phyloP scores from a whole-genome alignment of 1,140 invertebrate species.

The Coenobita brevimanus region DNA sequence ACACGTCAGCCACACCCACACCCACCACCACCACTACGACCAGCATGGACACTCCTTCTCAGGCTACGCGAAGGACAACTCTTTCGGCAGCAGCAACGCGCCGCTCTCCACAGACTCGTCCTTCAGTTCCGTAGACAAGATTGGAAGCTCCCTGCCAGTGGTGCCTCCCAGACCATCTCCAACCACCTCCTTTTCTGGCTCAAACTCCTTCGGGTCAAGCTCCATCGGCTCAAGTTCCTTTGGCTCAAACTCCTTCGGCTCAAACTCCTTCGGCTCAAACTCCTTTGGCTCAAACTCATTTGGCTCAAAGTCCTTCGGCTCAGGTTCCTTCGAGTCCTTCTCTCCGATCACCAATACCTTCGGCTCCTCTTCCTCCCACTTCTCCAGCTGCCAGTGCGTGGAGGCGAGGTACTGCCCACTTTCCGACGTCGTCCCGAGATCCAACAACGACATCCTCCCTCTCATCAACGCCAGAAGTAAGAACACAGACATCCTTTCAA shows the following conservation, averaged over 20 bases:
- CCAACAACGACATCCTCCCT: not conserved
- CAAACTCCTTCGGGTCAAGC: too few relatives aligned
- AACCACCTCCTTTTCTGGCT: not conserved
- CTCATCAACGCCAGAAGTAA: constrained; percentile 33
- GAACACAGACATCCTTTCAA: constrained; percentile 37
- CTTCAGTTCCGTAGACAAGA: constrained; percentile 1
- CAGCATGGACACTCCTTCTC: not conserved
- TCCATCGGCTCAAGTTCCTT: too few relatives aligned
- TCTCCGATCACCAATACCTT: not conserved
- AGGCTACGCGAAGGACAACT: constrained; percentile 28
- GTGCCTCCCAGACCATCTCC: not conserved
- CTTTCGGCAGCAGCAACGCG: not conserved
- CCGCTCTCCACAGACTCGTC: not conserved
- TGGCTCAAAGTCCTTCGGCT: too few relatives aligned
- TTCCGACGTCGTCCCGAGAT: constrained; percentile 29
- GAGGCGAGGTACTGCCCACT: constrained; percentile 18
- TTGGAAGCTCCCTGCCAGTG: constrained; percentile 6
- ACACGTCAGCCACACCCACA: constrained; percentile 36
- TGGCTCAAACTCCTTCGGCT: too few relatives aligned
- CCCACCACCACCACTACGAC: constrained; percentile 46
- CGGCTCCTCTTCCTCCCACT: not conserved
- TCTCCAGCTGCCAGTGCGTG: constrained; percentile 45
- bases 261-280: too few relatives aligned
- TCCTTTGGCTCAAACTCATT: too few relatives aligned
- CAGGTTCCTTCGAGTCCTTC: too few relatives aligned